A percentile compares a stretch with the other conserved stretches of the same genome.
These are phyloP conservation scores for Tinea pellionella DNA, from an alignment of 2,888 invertebrate genomes.

Conservation along the genomic window DNA sequence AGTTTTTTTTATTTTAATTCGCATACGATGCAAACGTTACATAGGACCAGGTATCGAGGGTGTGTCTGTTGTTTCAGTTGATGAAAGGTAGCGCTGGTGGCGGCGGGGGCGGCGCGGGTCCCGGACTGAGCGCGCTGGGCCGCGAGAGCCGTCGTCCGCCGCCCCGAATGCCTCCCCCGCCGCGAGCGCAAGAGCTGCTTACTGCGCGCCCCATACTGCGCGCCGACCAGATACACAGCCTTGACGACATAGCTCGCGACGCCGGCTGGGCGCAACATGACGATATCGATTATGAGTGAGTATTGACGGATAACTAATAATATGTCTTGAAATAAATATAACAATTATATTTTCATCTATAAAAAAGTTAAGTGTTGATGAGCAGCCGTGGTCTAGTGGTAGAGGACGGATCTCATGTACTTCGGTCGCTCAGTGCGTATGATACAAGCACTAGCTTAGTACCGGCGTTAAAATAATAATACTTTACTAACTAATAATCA, in stretches of 20 bases:
- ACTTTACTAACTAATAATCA: too few species aligned
- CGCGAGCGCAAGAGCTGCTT: constrained; percentile 72
- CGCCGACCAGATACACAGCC: constrained; percentile 90
- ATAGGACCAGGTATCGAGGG: not conserved
- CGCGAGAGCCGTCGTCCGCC: constrained; percentile 23
- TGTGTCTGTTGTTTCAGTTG: constrained; percentile 28
- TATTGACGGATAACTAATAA: constrained; percentile 16
- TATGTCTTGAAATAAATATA: not conserved
- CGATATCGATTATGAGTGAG: constrained; percentile 91
- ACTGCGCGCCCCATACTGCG: constrained; percentile 88
- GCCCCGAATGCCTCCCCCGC: constrained; percentile 34
- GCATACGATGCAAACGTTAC: not conserved
- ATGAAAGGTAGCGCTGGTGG: constrained; percentile 62
- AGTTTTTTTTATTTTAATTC: constrained; percentile 30
- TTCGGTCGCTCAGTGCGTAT: too few species aligned
- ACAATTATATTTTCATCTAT: too few species aligned
- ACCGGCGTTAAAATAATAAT: too few species aligned
- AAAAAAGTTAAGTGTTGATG: too few species aligned
- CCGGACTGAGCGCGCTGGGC: constrained; percentile 41
- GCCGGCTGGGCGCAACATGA: constrained; percentile 94
- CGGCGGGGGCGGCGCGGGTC: constrained; percentile 37
- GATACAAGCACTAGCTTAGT: too few species aligned
- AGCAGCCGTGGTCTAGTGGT: too few species aligned
- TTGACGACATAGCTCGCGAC: constrained; percentile 90
- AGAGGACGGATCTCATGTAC: too few species aligned